Conservation (phyloP, 2,113 vertebrate genomes). For the Spermophilus dauricus region DNA sequence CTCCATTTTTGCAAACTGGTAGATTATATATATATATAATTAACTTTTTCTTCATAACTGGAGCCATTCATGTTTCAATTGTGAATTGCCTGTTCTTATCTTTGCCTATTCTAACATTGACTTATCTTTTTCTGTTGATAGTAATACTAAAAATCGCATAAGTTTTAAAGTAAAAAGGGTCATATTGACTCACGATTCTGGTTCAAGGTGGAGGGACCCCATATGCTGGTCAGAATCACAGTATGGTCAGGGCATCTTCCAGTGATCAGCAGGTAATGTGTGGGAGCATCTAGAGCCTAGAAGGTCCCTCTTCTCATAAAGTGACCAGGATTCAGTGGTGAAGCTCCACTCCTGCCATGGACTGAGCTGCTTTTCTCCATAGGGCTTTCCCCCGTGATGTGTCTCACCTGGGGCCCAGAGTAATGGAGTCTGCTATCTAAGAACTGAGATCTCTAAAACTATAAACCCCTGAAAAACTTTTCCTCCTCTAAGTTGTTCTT, state of each 20-base stretch:
- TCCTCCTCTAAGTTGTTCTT: too few species aligned
- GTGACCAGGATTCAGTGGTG: neutral
- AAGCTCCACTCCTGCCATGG: neutral
- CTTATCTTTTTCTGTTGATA: neutral
- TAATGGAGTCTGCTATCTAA: too few species aligned
- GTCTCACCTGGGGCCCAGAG: too few species aligned
- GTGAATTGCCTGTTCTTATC: neutral
- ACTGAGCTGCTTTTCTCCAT: too few species aligned
- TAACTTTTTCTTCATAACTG: neutral
- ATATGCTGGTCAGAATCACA: too few species aligned
- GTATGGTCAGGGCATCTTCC: neutral
- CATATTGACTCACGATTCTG: neutral
- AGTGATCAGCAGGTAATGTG: neutral
- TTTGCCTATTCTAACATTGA: neutral
- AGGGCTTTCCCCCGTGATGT: too few species aligned
- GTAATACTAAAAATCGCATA: neutral
- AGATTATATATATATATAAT: neutral
- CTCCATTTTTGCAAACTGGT: constrained; percentile 24
- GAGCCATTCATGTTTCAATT: neutral
- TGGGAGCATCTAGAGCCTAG: neutral
- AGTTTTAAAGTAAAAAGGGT: neutral
- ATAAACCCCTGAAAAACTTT: too few species aligned
- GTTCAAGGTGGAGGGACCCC: neutral
- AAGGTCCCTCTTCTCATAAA: neutral
- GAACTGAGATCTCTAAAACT: too few species aligned